Evolutionary conservation across 1,140 invertebrate genomes (phyloP).

Genomic region (Anastatus disparis): DNA sequence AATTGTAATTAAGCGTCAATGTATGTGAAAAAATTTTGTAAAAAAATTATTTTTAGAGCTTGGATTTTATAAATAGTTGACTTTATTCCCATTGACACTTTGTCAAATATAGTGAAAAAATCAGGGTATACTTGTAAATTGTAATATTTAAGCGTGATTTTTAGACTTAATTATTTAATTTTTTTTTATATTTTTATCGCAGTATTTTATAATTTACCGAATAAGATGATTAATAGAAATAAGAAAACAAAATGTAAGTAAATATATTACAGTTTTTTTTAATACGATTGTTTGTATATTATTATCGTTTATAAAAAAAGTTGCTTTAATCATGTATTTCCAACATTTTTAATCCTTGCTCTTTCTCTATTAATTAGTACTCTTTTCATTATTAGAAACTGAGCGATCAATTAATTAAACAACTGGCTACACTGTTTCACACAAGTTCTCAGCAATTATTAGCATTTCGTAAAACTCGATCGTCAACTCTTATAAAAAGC

Average conservation of each 20-base stretch:
- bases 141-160: conserved; percentile 4
- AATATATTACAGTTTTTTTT: neutral
- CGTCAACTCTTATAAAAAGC: no score
- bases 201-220: conserved; percentile 19
- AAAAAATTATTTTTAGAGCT: neutral
- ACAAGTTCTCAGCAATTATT: no score
- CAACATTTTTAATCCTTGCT: no score
- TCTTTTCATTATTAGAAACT: no score
- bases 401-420: no score
- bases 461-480: no score
- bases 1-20: conserved; percentile 10
- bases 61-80: neutral
- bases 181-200: conserved; percentile 28
- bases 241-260: neutral
- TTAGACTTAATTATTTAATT: conserved; percentile 26
- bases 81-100: neutral
- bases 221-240: neutral
- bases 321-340: neutral
- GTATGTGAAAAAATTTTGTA: conserved; percentile 26
- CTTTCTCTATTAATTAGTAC: no score
- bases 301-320: neutral
- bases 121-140: conserved; percentile 22
- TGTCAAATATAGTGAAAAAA: neutral
- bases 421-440: no score
- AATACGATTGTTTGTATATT: conserved; percentile 11